A percentile compares a stretch with the other conserved stretches of the same genome.
phyloP scores from a whole-genome alignment of 2,113 vertebrate genomes.

The Pycnonotus jocosus region DNA sequence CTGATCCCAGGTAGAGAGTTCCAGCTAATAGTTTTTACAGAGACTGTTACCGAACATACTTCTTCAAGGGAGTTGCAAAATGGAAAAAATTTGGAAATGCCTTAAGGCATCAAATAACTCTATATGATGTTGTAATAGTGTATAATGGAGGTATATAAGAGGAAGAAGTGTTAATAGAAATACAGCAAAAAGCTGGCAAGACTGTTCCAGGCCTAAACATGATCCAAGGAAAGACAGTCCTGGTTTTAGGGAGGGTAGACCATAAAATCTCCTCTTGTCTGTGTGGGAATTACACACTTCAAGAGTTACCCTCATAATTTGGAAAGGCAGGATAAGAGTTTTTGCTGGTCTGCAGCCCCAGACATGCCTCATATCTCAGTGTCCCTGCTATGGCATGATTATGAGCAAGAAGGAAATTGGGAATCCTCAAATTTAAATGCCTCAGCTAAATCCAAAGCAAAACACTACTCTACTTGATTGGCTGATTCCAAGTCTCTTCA shows the following conservation, averaged over 20 bases:
- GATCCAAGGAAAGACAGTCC: neutral
- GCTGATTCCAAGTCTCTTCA: neutral
- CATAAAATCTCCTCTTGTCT: neutral
- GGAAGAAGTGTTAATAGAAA: neutral
- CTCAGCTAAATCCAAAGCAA: neutral
- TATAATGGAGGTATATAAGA: neutral
- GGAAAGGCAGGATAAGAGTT: neutral
- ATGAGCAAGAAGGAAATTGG: neutral
- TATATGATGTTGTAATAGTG: neutral
- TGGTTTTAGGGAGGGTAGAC: neutral
- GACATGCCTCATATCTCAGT: neutral
- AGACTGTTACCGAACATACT: neutral
- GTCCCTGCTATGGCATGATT: neutral
- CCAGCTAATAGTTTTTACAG: neutral
- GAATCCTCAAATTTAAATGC: neutral
- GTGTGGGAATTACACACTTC: neutral
- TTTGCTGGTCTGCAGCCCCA: neutral
- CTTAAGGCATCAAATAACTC: neutral
- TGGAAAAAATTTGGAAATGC: neutral
- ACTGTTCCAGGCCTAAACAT: neutral
- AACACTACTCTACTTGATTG: neutral
- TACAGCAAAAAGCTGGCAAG: neutral
- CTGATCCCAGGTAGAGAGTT: constrained; percentile 83
- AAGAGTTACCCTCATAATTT: neutral
- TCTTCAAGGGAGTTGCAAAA: neutral